A percentile compares a stretch with the other conserved stretches of the same genome.
Evolutionary conservation across 1,140 invertebrate genomes (phyloP).

Genomic region (Octopus sinensis): DNA sequence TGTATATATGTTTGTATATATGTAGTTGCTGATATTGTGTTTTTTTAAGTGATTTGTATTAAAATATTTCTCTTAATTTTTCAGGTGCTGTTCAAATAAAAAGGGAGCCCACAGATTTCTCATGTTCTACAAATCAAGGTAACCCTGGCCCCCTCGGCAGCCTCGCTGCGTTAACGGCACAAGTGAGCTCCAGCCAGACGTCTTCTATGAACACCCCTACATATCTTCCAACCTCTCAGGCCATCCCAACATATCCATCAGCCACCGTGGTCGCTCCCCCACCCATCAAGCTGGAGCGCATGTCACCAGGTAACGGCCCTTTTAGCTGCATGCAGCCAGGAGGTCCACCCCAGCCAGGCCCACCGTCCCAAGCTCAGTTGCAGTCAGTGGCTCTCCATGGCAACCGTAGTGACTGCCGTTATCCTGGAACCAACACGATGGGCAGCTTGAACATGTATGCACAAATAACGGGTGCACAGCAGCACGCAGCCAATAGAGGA

Average conservation of each 20-base stretch:
- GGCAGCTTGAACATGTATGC: not conserved
- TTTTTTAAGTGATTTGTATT: too few species aligned
- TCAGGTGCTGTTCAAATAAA: conserved; percentile 5
- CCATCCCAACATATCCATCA: not conserved
- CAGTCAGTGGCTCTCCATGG: not conserved
- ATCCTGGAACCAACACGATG: not conserved
- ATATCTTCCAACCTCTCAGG: not conserved
- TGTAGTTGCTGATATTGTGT: too few species aligned
- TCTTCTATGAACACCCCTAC: not conserved
- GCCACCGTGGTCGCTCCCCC: not conserved
- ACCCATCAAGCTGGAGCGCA: not conserved
- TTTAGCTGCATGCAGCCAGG: conserved; percentile 6
- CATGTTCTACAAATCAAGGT: not conserved
- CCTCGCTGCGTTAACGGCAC: not conserved
- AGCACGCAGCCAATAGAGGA: not conserved
- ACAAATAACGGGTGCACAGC: not conserved
- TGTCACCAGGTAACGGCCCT: not conserved
- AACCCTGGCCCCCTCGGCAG: conserved; percentile 1
- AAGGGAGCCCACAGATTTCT: conserved; percentile 5
- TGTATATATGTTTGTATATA: too few species aligned
- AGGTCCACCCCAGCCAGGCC: not conserved
- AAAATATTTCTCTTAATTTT: too few species aligned
- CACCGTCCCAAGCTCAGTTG: not conserved
- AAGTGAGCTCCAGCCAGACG: not conserved
- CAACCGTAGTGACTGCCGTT: conserved; percentile 3